Evolutionary conservation across 2,888 invertebrate genomes (phyloP), one percentile per base, ranked within the genome.

Genomic region (Phasia obesa): DNA sequence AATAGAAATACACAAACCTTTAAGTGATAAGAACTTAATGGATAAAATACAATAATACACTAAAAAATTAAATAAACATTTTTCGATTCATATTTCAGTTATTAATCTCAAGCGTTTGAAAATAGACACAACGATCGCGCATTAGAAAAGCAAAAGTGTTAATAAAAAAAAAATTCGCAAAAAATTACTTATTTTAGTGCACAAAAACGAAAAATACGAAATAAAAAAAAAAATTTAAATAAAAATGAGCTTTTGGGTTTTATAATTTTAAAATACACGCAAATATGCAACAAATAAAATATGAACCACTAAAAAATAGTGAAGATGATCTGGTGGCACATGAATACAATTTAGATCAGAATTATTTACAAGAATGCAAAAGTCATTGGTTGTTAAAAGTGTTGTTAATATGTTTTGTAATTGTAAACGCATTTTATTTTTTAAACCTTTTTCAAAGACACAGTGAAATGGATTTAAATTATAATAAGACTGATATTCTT

Each of bases 241-340:
- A 38, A 19, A n/a, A n/a, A 25, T 42, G 7, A 31, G 13, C 27
- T 23, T 49, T 7, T 69, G 17, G 4, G 9, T 25, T 65, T 31
- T 42, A 42, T n/a, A n/a, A n/a, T 38, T 47, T 21, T 44, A 27
- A 31, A 53, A 42, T 21, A 27, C 21, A 35, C 19, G 51, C 19
- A 7, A 59, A 74, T 49, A 81, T 81, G 67, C 38, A 70, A 7
- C 49, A 75, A 31, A 55, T 79, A 55, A 83, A 83, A 79, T 83
- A 83, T 76, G 51, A 79, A 25, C 75, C 47, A 13, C n/a, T 83
- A 25, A 60, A 62, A 42, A 51, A 47, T 65, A 57, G 42, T 44
- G 79, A 79, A 7, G 44, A 70, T 47, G 65, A 62, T n/a, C 13
- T 17, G n/a, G 4, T 13, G 15, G 11, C 21, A 31, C 13, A 21